A percentile compares a stretch with the other conserved stretches of the same genome.
Conservation (phyloP, 1,140 invertebrate genomes). For the Metopolophium dirhodum region DNA sequence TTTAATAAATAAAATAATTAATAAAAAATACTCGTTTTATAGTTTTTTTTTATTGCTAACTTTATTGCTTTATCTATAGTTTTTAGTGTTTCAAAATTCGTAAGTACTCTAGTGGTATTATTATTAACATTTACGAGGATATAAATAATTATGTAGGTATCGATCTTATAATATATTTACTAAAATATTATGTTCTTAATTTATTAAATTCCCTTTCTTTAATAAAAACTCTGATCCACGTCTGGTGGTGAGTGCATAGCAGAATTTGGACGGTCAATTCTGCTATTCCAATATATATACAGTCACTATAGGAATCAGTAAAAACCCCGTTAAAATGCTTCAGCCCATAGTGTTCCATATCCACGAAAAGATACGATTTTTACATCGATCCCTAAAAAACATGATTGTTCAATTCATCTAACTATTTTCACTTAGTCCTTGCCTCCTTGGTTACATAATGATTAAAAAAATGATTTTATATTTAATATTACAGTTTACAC, state of each 20-base stretch:
- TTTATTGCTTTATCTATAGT: neutral
- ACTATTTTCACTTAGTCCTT: neutral
- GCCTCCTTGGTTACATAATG: neutral
- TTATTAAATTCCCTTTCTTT: neutral
- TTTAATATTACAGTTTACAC: too few relatives aligned
- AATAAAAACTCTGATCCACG: neutral
- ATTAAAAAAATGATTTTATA: neutral
- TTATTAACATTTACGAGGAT: neutral
- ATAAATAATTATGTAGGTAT: neutral
- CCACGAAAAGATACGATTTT: neutral
- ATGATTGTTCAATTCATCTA: neutral
- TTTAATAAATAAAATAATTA: too few relatives aligned
- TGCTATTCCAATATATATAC: too few relatives aligned
- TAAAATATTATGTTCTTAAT: neutral
- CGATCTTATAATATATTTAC: neutral
- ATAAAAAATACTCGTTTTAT: too few relatives aligned
- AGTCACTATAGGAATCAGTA: neutral
- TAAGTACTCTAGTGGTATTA: neutral
- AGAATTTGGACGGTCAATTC: too few relatives aligned
- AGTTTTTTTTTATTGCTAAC: too few relatives aligned
- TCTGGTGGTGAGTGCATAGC: neutral
- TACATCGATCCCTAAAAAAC: neutral
- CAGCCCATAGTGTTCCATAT: fast-evolving
- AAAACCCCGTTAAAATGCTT: neutral
- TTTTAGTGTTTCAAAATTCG: neutral